Conservation (phyloP, 2,888 invertebrate genomes). For the Lacanobia oleracea region DNA sequence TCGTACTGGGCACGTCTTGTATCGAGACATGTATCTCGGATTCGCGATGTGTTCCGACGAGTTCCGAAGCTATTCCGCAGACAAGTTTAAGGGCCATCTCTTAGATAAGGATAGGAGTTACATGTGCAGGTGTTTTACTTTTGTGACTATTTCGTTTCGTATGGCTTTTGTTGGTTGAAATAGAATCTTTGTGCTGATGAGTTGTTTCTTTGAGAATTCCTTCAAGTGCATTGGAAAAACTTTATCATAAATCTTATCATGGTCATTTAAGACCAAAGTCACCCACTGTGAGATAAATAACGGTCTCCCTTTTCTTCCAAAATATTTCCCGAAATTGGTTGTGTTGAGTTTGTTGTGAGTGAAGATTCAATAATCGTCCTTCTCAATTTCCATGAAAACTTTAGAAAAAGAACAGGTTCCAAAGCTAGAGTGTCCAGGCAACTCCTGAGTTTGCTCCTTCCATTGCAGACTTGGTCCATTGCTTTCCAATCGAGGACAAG, state of each 20-base stretch:
- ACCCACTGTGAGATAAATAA: too few species aligned
- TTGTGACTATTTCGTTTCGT: constrained; percentile 5
- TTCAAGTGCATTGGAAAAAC: background rate
- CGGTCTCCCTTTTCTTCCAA: too few species aligned
- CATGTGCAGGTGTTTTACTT: constrained; percentile 42
- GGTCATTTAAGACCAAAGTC: too few species aligned
- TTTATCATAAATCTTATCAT: background rate
- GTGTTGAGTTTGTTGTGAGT: too few species aligned
- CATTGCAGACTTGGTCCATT: background rate
- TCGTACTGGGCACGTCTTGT: constrained; percentile 45
- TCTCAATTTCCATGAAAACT: too few species aligned
- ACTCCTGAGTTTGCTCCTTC: background rate
- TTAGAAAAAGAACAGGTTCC: background rate
- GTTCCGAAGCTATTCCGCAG: constrained; percentile 33
- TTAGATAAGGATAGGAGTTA: constrained; percentile 49
- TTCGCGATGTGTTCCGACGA: constrained; percentile 31
- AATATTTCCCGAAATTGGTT: too few species aligned
- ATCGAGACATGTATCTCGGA: constrained; percentile 38
- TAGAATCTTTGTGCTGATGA: background rate
- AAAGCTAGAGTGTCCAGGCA: background rate
- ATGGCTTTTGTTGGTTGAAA: background rate
- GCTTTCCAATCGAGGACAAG: background rate
- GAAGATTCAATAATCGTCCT: background rate
- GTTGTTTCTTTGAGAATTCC: background rate
- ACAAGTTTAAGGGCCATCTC: constrained; percentile 44